Evolutionary conservation across 2,888 invertebrate species (phyloP).

Genomic region (Isotomurus palustris): DNA sequence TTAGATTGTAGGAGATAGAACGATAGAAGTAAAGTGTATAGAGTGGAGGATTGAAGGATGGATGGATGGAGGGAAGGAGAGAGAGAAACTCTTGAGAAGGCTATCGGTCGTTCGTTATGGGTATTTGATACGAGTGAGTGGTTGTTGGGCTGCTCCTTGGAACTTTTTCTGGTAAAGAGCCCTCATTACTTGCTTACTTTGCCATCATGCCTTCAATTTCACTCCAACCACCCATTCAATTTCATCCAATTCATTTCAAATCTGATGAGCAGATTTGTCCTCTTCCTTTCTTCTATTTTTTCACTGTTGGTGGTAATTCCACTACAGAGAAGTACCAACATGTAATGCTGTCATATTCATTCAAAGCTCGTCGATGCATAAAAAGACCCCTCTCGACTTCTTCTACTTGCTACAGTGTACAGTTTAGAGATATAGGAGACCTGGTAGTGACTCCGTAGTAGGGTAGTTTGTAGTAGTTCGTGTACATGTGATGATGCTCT

Average conservation of each 20-base stretch:
- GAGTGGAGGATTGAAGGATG: background rate
- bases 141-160: conserved; percentile 1
- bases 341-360: conserved; percentile 9
- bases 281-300: conserved; percentile 1
- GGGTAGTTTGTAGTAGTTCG: no score
- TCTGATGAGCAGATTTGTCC: conserved; percentile 21
- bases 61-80: background rate
- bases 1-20: no score
- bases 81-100: background rate
- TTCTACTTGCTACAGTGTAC: conserved; percentile 4
- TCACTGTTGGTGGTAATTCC: background rate
- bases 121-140: background rate
- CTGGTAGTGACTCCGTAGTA: no score
- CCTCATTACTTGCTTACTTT: conserved; percentile 22
- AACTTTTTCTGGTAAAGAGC: conserved; percentile 11
- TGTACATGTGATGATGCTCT: no score
- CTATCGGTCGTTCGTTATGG: background rate
- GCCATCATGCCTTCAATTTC: conserved; percentile 15
- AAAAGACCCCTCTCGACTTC: conserved; percentile 18
- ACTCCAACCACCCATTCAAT: conserved; percentile 19
- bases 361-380: conserved; percentile 15
- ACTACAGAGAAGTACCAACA: background rate
- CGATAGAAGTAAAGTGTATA: background rate
- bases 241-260: conserved; percentile 24
- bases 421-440: no score